Conservation (phyloP, 2,888 invertebrate species). For the Ceriagrion tenellum region DNA sequence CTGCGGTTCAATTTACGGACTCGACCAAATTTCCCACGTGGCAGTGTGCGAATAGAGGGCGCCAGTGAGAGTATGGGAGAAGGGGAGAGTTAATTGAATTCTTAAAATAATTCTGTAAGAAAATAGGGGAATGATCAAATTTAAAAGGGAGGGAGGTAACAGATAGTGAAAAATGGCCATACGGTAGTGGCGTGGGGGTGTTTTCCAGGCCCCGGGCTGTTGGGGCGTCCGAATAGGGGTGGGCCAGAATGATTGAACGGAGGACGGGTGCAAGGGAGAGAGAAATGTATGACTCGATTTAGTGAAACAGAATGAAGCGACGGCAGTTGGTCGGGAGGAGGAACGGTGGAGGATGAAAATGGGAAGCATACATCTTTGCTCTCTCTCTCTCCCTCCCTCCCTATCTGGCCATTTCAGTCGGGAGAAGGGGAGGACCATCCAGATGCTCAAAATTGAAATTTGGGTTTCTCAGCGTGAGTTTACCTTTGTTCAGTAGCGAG, state of each 20-base stretch:
- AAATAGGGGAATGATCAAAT: slow-evolving; percentile 10
- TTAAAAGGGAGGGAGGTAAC: neutral
- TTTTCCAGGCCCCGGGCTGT: neutral
- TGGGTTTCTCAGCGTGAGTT: slow-evolving; percentile 36
- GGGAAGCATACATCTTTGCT: slow-evolving; percentile 22
- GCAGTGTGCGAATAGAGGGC: neutral
- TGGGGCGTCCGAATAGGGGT: neutral
- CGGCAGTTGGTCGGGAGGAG: neutral
- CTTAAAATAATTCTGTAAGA: neutral
- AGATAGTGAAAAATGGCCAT: neutral
- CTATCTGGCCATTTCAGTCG: neutral
- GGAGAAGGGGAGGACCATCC: neutral
- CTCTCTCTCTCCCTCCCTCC: no score
- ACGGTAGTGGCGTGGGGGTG: neutral
- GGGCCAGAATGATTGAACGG: neutral
- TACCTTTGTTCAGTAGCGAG: neutral
- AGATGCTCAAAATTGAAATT: slow-evolving; percentile 2
- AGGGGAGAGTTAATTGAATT: neutral
- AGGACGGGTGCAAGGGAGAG: neutral
- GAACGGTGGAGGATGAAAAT: neutral
- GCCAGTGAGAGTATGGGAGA: neutral
- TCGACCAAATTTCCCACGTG: neutral
- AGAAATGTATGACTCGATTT: slow-evolving; percentile 24
- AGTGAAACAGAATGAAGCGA: slow-evolving; percentile 28
- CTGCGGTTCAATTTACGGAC: neutral